Conservation (phyloP, 1,140 invertebrate genomes). For the Trinorchestia longiramus region DNA sequence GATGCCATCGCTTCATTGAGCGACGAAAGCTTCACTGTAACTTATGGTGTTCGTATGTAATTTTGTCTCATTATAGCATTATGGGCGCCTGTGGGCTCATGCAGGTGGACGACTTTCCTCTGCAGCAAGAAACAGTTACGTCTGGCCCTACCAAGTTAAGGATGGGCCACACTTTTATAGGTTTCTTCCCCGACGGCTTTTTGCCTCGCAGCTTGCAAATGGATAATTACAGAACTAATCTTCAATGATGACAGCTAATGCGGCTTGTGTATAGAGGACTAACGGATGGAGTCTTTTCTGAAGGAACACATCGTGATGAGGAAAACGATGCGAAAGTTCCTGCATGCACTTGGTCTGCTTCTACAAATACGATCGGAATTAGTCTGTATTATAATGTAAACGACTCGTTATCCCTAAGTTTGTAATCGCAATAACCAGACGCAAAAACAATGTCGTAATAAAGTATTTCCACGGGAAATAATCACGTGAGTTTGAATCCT, state of each 20-base stretch:
- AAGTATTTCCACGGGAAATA: not conserved
- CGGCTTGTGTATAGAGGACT: not conserved
- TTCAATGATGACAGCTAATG: not conserved
- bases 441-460: not conserved
- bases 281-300: not conserved
- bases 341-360: not conserved
- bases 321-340: not conserved
- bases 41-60: constrained; percentile 3
- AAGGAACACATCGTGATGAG: not conserved
- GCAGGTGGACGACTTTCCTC: constrained; percentile 36
- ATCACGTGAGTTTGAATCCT: not conserved
- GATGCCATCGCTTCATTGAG: constrained; percentile 17
- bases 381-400: not conserved
- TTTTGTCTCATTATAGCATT: constrained; percentile 17
- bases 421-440: not conserved
- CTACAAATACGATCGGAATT: not conserved
- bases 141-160: not conserved
- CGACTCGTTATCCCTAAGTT: not conserved
- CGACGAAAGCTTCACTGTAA: not conserved
- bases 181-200: constrained; percentile 2
- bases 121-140: constrained; percentile 16
- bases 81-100: not conserved
- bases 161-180: not conserved
- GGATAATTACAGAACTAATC: not conserved
- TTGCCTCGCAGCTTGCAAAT: not conserved